Evolutionary conservation across 2,113 vertebrate species (phyloP), one percentile per base, ranked within the genome.

Genomic region (Notiomystis cincta): DNA sequence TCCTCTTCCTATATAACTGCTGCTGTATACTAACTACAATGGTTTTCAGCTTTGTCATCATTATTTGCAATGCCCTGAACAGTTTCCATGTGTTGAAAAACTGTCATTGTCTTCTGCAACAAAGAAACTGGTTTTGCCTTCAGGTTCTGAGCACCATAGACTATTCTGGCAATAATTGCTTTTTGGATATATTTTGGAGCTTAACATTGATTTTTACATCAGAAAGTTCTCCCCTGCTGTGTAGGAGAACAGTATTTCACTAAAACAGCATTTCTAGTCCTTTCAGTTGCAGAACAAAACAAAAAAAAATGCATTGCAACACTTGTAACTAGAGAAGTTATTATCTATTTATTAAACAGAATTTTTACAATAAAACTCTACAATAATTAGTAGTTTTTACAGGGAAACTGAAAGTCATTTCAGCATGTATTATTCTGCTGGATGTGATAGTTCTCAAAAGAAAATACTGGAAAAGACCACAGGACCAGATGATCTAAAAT

Each of bases 101-200:
- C 44, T 79, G 79, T 28, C 64, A 92, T 84, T 92, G 90, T 87
- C 89, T 87, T 89, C 56, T 56, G 70, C 89, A 87, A 91, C 69
- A 93, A 93, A 82, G 8, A 90, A 95, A 81, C 19, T 33, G 17
- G n/a, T 67, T 93, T 81, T 67, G 83, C 76, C 86, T 87, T 83
- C 72, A 89, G 56, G 44, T 86, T 95, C 47, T 89, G 47, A 30
- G 31, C 15, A 5, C n/a, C 65, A 65, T 13, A 56, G 89, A 94
- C 51, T 83, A 62, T 83, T 86, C 76, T 38, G 35, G 58, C 30
- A 89, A 38, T 18, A 57, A 64, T 2, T 4, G 48, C 8, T 44
- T 90, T 93, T 45, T 37, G 23, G 37, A 73, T 38, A 9, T 9
- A 33, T 71, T 94, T 48, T 64, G 31, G 28, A 90, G 64, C 20